These are phyloP conservation scores for Kryphioiulus occultus DNA, from an alignment of 2,888 invertebrate genomes.

Conservation along the genomic window DNA sequence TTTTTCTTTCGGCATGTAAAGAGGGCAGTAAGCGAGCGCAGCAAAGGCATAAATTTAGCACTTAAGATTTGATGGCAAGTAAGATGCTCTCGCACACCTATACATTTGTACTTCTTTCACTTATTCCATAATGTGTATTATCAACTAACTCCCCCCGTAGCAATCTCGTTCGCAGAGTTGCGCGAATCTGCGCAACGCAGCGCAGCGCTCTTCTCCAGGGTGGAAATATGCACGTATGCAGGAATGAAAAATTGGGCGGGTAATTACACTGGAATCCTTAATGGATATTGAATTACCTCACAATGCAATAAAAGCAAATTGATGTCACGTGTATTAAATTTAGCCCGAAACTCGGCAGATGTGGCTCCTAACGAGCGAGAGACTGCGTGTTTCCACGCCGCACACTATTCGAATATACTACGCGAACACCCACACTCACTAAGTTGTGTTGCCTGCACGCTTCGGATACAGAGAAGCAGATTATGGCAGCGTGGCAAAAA, in stretches of 20 bases:
- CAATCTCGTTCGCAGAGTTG: constrained; percentile 2
- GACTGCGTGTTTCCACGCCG: constrained; percentile 20
- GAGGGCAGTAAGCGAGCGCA: neutral
- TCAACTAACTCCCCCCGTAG: constrained; percentile 14
- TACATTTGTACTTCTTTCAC: constrained; percentile 31
- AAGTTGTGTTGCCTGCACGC: no score
- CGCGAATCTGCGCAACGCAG: neutral
- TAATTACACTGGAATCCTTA: constrained; percentile 50
- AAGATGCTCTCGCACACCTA: constrained; percentile 3
- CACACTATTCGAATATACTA: neutral
- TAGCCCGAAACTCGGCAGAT: constrained; percentile 46
- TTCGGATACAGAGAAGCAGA: neutral
- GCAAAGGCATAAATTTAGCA: constrained; percentile 3
- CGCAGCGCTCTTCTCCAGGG: no score
- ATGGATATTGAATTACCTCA: constrained; percentile 53
- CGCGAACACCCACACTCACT: no score
- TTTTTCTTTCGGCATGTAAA: neutral
- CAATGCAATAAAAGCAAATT: constrained; percentile 52
- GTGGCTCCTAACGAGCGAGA: constrained; percentile 29
- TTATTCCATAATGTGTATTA: constrained; percentile 11
- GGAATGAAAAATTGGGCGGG: constrained; percentile 50
- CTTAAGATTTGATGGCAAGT: constrained; percentile 35
- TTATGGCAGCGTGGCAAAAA: constrained; percentile 7
- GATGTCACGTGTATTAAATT: constrained; percentile 51
- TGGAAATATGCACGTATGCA: constrained; percentile 33